Evolutionary conservation across 2,888 invertebrate genomes (phyloP).

Genomic region (Diaprepes abbreviatus): DNA sequence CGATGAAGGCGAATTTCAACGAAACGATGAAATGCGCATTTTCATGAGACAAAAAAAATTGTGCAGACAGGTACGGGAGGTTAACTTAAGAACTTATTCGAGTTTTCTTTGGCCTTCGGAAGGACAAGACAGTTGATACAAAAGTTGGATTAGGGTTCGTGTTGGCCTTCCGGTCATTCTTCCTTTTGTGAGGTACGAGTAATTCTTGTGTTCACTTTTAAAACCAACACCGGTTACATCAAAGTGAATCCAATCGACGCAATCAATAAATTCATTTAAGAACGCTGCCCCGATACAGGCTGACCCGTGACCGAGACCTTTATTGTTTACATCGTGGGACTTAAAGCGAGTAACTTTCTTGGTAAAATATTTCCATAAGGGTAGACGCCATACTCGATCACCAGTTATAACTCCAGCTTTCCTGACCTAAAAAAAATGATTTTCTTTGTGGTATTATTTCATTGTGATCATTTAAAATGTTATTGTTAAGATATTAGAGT

Average conservation of each 20-base stretch:
- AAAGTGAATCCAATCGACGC: constrained; percentile 74
- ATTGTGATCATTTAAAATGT: no score
- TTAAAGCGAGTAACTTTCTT: constrained; percentile 66
- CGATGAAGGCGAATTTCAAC: constrained; percentile 28
- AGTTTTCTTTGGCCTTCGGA: constrained; percentile 59
- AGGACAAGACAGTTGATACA: constrained; percentile 66
- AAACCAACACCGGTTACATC: constrained; percentile 74
- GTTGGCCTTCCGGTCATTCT: constrained; percentile 70
- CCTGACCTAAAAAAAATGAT: constrained; percentile 58
- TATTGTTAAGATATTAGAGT: no score
- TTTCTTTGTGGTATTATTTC: no score
- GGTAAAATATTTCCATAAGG: constrained; percentile 72
- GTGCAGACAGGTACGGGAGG: constrained; percentile 7
- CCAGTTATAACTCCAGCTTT: constrained; percentile 72
- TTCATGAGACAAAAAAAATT: constrained; percentile 22
- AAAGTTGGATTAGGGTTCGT: constrained; percentile 68
- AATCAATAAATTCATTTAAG: constrained; percentile 70
- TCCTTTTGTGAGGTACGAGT: constrained; percentile 71
- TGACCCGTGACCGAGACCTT: constrained; percentile 63
- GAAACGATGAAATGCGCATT: constrained; percentile 31
- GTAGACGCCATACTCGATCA: constrained; percentile 74
- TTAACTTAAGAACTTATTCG: constrained; percentile 48
- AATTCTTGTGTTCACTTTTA: constrained; percentile 69
- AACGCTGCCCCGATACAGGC: constrained; percentile 66
- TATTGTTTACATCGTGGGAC: constrained; percentile 65